Evolutionary conservation across 1,140 invertebrate species (phyloP), one percentile per base, ranked within the genome.

Genomic region (Calliopsis andreniformis): DNA sequence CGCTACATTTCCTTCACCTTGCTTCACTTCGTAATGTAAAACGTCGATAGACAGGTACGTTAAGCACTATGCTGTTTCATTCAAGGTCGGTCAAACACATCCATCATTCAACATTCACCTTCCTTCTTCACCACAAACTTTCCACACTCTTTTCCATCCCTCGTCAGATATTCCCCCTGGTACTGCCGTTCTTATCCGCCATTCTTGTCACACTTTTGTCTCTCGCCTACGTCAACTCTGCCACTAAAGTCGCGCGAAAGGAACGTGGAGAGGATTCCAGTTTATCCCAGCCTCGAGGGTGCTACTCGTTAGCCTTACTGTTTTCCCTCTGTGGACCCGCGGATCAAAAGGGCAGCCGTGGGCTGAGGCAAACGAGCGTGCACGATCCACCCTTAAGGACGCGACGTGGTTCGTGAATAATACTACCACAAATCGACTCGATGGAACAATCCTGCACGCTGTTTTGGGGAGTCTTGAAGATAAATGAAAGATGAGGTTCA

Each of bases 241-340:
- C 20, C 25, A 3, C 23, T 23, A 51, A 62, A 71, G 2, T 49
- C 25, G 45, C 53, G 42, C 20, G 43, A 66, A 8, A 35, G 39
- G 42, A 25, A 55, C 25, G 0, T 12, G 1, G 3, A 23, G 10
- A 28, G 42, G 47, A 28, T 42, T 32, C 25, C 25, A 39, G 51
- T 32, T 80, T 76, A 63, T 64, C 47, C 53, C 16, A 28, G 53
- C 79, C 68, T 45, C 39, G 69, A 80, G 79, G 68, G 32, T 28
- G 68, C 67, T 68, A 78, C 79, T 80, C 79, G 79, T 80, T 78
- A 80, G 79, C 75, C 51, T 62, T 39, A 78, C 79, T 80, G 78
- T 80, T 78, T n/a, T 39, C 35, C n/a, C 72, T 51, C 55, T 1
- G 55, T 6, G 35, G 39, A 25, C 16, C 16, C 43, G 1, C 25